These are phyloP conservation scores for Arctia plantaginis DNA, from an alignment of 2,888 invertebrate species.

Conservation along the genomic window DNA sequence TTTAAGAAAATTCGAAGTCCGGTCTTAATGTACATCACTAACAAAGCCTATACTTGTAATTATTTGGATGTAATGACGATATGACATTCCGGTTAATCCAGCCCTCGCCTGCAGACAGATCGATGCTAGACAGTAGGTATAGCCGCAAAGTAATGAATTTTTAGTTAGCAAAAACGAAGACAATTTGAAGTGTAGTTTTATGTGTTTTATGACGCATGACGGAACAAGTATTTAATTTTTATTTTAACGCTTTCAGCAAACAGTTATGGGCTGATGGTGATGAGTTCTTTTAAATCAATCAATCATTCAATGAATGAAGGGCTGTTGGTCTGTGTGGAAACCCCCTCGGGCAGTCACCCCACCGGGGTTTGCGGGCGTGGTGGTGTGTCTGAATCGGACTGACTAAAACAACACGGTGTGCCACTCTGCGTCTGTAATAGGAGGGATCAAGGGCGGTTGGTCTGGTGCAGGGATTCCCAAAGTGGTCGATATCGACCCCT, in stretches of 20 bases:
- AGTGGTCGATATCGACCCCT: too few relatives aligned
- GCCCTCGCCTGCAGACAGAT: conserved; percentile 12
- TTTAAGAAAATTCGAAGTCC: not conserved
- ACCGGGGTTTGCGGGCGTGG: too few relatives aligned
- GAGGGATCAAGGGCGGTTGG: too few relatives aligned
- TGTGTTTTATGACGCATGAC: not conserved
- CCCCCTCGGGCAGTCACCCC: too few relatives aligned
- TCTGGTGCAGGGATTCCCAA: too few relatives aligned
- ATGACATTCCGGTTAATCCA: conserved; percentile 4
- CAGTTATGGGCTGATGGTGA: not conserved
- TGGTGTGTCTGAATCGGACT: too few relatives aligned
- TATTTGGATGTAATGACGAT: not conserved
- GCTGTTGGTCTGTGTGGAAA: too few relatives aligned
- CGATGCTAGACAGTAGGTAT: conserved; percentile 14
- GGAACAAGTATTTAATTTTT: not conserved
- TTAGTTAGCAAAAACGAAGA: not conserved
- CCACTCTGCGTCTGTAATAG: too few relatives aligned
- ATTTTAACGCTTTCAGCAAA: not conserved
- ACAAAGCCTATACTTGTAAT: not conserved
- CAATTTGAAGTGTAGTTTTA: not conserved
- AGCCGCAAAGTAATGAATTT: not conserved
- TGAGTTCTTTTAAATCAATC: too few relatives aligned
- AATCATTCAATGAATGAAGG: too few relatives aligned
- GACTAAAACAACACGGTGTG: too few relatives aligned
- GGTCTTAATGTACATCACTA: not conserved